phyloP scores from a whole-genome alignment of 2,113 vertebrate genomes.

The Lethenteron reissneri region DNA sequence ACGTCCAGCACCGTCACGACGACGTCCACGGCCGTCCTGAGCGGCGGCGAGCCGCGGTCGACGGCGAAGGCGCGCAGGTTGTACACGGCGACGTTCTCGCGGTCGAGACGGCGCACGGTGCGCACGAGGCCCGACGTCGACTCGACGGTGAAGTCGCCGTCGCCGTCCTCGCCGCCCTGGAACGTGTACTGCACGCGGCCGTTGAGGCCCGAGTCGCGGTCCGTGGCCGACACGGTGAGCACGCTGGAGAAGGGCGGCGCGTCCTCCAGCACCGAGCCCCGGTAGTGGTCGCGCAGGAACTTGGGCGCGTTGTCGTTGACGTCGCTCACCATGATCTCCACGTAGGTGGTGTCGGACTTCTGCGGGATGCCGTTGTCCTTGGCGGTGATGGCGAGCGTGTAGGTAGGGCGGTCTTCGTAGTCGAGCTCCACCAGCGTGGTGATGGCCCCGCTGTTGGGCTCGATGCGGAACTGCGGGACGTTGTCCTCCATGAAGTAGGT shows the following conservation, averaged over 20 bases:
- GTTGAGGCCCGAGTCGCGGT: conserved; percentile 73
- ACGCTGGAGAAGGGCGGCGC: conserved; percentile 81
- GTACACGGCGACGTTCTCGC: conserved; percentile 62
- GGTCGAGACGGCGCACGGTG: conserved; percentile 62
- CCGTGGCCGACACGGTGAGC: conserved; percentile 82
- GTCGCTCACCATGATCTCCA: conserved; percentile 88
- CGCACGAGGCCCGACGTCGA: conserved; percentile 88
- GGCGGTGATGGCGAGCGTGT: conserved; percentile 76
- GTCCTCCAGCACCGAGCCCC: conserved; percentile 73
- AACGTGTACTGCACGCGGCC: conserved; percentile 93
- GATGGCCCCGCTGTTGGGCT: conserved; percentile 58
- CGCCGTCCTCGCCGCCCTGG: conserved; percentile 86
- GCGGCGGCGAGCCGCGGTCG: conserved; percentile 67
- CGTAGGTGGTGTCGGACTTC: conserved; percentile 88
- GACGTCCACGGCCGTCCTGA: conserved; percentile 64
- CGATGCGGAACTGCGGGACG: conserved; percentile 81
- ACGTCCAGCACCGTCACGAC: conserved; percentile 79
- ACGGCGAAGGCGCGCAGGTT: conserved; percentile 80
- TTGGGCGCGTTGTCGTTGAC: conserved; percentile 93
- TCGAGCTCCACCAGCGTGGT: conserved; percentile 75
- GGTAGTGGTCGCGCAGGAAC: conserved; percentile 69
- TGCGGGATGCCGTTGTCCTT: conserved; percentile 94
- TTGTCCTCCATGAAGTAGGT: conserved; percentile 80
- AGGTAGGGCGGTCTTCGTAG: conserved; percentile 92
- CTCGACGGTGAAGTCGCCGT: conserved; percentile 93